A percentile compares a stretch with the other conserved stretches of the same genome.
Conservation (phyloP, 1,140 invertebrate genomes). For the Galendromus occidentalis region DNA sequence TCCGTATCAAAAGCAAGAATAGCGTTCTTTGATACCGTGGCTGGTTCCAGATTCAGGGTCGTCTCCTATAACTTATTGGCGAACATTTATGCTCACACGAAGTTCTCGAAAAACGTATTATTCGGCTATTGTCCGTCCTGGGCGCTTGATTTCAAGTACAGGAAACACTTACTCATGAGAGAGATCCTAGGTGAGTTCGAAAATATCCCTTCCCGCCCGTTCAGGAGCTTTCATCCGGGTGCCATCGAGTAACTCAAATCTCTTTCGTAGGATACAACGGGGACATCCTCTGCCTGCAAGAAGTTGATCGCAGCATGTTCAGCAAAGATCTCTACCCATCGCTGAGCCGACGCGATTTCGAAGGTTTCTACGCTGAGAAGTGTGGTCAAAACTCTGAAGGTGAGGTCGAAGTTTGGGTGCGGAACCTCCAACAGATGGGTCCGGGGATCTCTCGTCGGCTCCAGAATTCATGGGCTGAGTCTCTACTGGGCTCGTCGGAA, state of each 20-base stretch:
- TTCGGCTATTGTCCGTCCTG: slow-evolving; percentile 59
- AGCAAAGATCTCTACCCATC: slow-evolving; percentile 42
- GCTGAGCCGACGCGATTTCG: slow-evolving; percentile 35
- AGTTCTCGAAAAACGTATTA: slow-evolving; percentile 44
- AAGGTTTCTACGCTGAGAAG: slow-evolving; percentile 45
- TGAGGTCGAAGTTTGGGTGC: slow-evolving; percentile 10
- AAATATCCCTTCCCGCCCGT: too few species aligned
- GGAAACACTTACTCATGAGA: slow-evolving; percentile 58
- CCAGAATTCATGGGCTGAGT: too few species aligned
- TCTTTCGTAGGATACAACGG: slow-evolving; percentile 51
- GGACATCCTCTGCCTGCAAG: slow-evolving; percentile 76
- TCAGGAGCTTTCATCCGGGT: too few species aligned
- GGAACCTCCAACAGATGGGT: too few species aligned
- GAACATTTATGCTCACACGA: slow-evolving; percentile 62
- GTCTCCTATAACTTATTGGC: slow-evolving; percentile 73
- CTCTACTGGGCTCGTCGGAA: too few species aligned
- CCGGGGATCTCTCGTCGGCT: too few species aligned
- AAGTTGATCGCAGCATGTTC: slow-evolving; percentile 65
- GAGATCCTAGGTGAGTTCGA: slow-evolving; percentile 49
- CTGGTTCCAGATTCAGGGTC: slow-evolving; percentile 45
- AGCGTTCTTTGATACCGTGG: too few species aligned
- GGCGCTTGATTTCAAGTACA: slow-evolving; percentile 57
- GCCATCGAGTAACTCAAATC: too few species aligned
- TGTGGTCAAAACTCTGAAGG: slow-evolving; percentile 53
- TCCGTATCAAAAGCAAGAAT: too few species aligned